Conservation (phyloP, 2,888 invertebrate genomes). For the Rhagophthalmus giganteus region DNA sequence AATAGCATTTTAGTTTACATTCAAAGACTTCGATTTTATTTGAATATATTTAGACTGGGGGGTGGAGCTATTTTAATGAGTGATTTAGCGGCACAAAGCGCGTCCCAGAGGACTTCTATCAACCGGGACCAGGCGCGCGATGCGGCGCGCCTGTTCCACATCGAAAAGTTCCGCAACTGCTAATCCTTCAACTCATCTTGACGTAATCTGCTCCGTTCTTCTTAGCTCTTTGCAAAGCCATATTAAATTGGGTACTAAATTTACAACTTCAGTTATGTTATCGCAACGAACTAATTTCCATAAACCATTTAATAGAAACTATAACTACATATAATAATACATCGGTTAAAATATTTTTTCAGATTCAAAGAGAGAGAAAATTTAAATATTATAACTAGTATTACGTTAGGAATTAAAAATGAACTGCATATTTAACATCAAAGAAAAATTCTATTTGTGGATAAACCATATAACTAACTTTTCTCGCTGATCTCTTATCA, state of each 20-base stretch:
- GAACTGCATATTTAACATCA: neutral
- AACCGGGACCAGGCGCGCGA: slow-evolving; percentile 50
- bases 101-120: slow-evolving; percentile 53
- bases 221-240: neutral
- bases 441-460: neutral
- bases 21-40: slow-evolving; percentile 19
- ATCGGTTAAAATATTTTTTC: no score
- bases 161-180: slow-evolving; percentile 44
- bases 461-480: slow-evolving; percentile 10
- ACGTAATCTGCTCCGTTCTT: slow-evolving; percentile 2
- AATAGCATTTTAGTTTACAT: neutral
- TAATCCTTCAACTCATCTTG: slow-evolving; percentile 22
- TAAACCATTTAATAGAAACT: no score
- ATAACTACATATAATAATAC: no score
- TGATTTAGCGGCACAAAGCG: slow-evolving; percentile 54
- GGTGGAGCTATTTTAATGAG: slow-evolving; percentile 49
- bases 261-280: no score
- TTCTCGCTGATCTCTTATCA: slow-evolving; percentile 42
- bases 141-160: slow-evolving; percentile 43
- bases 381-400: no score
- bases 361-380: no score
- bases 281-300: no score
- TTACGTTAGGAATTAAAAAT: no score
- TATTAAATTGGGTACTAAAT: no score
- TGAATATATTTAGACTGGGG: slow-evolving; percentile 8